Percentiles rank a stretch among this genome's conserved stretches.
phyloP scores from a whole-genome alignment of 1,140 invertebrate genomes.

The Drosophila punjabiensis region DNA sequence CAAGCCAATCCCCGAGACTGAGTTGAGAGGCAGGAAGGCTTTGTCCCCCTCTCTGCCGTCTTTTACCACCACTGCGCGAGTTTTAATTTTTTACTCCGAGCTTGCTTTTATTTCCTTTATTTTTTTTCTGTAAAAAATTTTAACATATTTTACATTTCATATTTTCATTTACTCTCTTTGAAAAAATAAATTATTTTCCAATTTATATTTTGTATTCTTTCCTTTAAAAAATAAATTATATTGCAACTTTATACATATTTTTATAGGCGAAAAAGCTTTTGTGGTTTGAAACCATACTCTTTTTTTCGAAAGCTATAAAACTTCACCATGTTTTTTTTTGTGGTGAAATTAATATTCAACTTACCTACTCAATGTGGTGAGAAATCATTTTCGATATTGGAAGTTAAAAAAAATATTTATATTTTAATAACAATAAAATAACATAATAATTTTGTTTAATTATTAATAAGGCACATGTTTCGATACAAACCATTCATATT shows the following conservation, averaged over 20 bases:
- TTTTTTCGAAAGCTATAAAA: not conserved
- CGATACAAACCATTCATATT: too few species aligned
- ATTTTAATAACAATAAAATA: not conserved
- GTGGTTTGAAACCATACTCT: not conserved
- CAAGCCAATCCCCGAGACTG: constrained; percentile 66
- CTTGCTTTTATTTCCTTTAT: not conserved
- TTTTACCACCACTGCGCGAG: constrained; percentile 40
- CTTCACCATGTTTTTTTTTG: not conserved
- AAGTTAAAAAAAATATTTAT: not conserved
- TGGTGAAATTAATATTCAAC: not conserved
- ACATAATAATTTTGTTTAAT: not conserved
- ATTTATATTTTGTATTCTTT: not conserved
- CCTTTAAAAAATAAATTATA: not conserved
- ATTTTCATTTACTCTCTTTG: too few species aligned
- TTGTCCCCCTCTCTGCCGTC: constrained; percentile 6
- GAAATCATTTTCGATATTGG: not conserved
- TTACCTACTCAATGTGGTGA: not conserved
- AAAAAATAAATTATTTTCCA: not conserved
- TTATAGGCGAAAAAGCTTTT: not conserved
- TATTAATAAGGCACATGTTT: not conserved
- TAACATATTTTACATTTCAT: too few species aligned
- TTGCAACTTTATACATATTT: not conserved
- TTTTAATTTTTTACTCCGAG: constrained; percentile 29
- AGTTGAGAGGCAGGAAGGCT: constrained; percentile 28
- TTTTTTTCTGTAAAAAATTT: too few species aligned